Conservation (phyloP, 1,140 invertebrate genomes). For the Eumeta japonica region DNA sequence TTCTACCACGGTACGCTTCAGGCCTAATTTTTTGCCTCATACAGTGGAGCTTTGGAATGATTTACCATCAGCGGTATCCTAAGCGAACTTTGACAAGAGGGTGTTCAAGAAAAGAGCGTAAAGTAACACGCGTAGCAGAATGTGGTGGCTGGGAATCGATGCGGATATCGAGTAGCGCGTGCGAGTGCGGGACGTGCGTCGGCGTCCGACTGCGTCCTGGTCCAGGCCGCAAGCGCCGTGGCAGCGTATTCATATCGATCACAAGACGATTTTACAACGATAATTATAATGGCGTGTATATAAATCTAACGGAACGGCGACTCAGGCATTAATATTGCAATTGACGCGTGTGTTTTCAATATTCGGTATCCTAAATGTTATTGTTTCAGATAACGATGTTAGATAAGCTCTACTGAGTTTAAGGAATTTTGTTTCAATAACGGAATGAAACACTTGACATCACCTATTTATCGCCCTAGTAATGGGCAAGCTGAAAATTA, state of each 20-base stretch:
- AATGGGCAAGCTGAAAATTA: slow-evolving; percentile 6
- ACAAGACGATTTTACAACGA: neutral
- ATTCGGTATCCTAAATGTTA: slow-evolving; percentile 5
- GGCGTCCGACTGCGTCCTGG: neutral
- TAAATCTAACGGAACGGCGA: neutral
- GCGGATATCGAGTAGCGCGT: slow-evolving; percentile 1
- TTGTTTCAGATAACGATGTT: slow-evolving; percentile 4
- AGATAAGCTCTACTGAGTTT: slow-evolving; percentile 1
- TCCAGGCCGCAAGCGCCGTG: neutral
- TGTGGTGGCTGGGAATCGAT: too few relatives aligned
- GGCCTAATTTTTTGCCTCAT: too few relatives aligned
- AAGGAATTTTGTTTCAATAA: slow-evolving; percentile 1
- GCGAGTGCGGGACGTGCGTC: neutral
- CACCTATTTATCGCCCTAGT: slow-evolving; percentile 5
- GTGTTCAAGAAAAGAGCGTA: too few relatives aligned
- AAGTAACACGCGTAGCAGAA: slow-evolving; percentile 12
- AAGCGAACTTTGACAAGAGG: too few relatives aligned
- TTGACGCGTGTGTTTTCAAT: neutral
- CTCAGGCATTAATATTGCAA: neutral
- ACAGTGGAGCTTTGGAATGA: too few relatives aligned
- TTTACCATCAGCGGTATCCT: too few relatives aligned
- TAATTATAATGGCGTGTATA: slow-evolving; percentile 5
- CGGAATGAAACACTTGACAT: slow-evolving; percentile 2
- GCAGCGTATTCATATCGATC: slow-evolving; percentile 3
- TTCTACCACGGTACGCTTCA: too few relatives aligned